A percentile compares a stretch with the other conserved stretches of the same genome.
Evolutionary conservation across 2,113 vertebrate species (phyloP).

Genomic region (Phasianus colchicus): DNA sequence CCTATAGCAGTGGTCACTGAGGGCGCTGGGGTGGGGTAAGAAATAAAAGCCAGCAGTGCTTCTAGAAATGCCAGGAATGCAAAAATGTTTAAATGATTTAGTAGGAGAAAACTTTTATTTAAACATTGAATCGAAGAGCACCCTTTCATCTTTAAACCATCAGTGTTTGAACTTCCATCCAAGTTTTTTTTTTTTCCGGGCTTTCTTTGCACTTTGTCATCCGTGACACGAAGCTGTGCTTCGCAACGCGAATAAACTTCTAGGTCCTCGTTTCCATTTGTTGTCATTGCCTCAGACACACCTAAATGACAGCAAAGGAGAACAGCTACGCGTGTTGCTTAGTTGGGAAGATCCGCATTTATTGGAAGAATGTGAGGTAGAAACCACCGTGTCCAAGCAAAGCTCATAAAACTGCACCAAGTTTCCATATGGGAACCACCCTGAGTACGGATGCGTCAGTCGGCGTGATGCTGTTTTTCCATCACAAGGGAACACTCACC

Average conservation of each 20-base stretch:
- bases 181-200: slow-evolving; percentile 46
- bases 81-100: slow-evolving; percentile 82
- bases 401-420: neutral
- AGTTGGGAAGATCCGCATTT: neutral
- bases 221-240: slow-evolving; percentile 4
- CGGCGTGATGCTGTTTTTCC: neutral
- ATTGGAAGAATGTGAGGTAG: neutral
- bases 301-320: neutral
- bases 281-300: neutral
- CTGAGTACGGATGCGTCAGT: neutral
- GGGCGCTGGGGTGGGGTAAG: slow-evolving; percentile 91
- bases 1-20: slow-evolving; percentile 80
- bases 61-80: slow-evolving; percentile 91
- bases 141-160: slow-evolving; percentile 72
- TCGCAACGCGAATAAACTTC: neutral
- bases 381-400: neutral
- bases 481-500: neutral
- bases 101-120: slow-evolving; percentile 75
- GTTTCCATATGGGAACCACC: neutral
- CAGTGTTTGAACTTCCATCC: slow-evolving; percentile 67
- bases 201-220: slow-evolving; percentile 38
- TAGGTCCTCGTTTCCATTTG: neutral
- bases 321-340: neutral
- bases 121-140: slow-evolving; percentile 73
- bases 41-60: slow-evolving; percentile 85